phyloP scores from a whole-genome alignment of 2,797 vertebrate genomes.

The Macropodus opercularis region DNA sequence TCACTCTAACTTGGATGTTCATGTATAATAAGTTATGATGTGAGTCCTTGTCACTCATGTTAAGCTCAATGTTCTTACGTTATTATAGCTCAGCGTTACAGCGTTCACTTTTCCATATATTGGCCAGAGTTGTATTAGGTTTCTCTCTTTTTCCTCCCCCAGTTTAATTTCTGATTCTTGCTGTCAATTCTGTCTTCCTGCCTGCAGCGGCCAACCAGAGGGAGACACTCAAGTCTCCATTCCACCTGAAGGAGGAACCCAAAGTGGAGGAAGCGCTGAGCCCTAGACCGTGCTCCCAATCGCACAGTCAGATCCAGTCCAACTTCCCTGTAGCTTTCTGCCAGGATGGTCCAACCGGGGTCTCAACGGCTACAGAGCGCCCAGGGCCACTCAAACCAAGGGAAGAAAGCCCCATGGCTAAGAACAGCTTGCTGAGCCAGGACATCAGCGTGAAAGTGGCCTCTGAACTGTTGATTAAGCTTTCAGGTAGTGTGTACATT shows the following conservation, averaged over 20 bases:
- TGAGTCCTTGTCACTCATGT: background rate
- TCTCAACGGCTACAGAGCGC: conserved; percentile 66
- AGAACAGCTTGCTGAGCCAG: conserved; percentile 87
- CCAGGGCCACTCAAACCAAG: conserved; percentile 80
- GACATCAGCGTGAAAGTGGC: conserved; percentile 96
- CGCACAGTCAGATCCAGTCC: conserved; percentile 76
- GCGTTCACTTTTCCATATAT: background rate
- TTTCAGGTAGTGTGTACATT: conserved; percentile 87
- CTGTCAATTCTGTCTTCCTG: conserved; percentile 8
- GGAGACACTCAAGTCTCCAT: conserved; percentile 91
- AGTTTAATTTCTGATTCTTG: background rate
- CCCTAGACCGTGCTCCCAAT: conserved; percentile 77
- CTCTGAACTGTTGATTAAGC: conserved; percentile 97
- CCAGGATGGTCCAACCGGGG: conserved; percentile 80
- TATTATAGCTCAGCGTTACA: too few species aligned
- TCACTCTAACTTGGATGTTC: conserved; percentile 26
- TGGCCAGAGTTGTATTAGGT: background rate
- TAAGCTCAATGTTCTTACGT: background rate
- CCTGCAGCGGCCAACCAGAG: conserved; percentile 96
- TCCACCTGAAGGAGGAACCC: conserved; percentile 95
- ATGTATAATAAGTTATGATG: background rate
- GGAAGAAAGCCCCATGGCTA: conserved; percentile 82
- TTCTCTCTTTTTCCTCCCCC: background rate
- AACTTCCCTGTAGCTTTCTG: conserved; percentile 82
- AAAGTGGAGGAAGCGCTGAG: conserved; percentile 86